These are phyloP conservation scores for Incurvaria masculella DNA, from an alignment of 2,888 invertebrate species.

Conservation along the genomic window DNA sequence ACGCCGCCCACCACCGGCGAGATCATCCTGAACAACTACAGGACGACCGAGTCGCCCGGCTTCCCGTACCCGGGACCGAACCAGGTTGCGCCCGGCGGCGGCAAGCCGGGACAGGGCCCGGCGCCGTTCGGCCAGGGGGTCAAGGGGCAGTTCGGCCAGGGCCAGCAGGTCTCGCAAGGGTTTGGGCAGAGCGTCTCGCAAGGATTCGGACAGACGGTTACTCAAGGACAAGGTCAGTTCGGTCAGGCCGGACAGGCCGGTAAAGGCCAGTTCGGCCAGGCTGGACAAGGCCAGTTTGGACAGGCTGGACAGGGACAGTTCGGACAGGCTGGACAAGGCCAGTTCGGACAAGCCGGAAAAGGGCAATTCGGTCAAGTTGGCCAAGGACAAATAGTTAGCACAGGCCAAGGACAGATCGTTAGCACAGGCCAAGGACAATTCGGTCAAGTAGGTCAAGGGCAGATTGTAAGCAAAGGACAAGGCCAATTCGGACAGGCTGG, in stretches of 20 bases:
- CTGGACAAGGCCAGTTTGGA: slow-evolving; percentile 7
- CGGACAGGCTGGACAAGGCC: slow-evolving; percentile 3
- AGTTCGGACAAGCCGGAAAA: slow-evolving; percentile 9
- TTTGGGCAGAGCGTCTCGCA: background rate
- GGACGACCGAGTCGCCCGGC: slow-evolving; percentile 15
- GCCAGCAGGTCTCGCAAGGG: slow-evolving; percentile 1
- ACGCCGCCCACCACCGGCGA: slow-evolving; percentile 29
- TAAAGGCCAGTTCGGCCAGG: slow-evolving; percentile 9
- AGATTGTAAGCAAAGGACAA: background rate
- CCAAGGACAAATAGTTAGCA: slow-evolving; percentile 3
- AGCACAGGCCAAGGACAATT: background rate
- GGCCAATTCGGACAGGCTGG: background rate
- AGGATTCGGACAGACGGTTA: slow-evolving; percentile 1
- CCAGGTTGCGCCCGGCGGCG: slow-evolving; percentile 27
- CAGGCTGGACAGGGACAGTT: background rate
- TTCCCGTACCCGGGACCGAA: slow-evolving; percentile 25
- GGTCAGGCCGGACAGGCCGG: slow-evolving; percentile 18
- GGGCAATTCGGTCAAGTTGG: slow-evolving; percentile 7
- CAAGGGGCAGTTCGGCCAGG: slow-evolving; percentile 2
- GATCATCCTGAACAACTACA: slow-evolving; percentile 26
- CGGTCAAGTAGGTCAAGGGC: slow-evolving; percentile 3
- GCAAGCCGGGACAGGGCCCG: slow-evolving; percentile 25
- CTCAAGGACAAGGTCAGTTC: slow-evolving; percentile 22
- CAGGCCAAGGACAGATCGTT: slow-evolving; percentile 3
- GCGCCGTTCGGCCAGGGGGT: slow-evolving; percentile 10